Evolutionary conservation across 2,888 invertebrate genomes (phyloP).

Genomic region (Rhynchonema sp.): DNA sequence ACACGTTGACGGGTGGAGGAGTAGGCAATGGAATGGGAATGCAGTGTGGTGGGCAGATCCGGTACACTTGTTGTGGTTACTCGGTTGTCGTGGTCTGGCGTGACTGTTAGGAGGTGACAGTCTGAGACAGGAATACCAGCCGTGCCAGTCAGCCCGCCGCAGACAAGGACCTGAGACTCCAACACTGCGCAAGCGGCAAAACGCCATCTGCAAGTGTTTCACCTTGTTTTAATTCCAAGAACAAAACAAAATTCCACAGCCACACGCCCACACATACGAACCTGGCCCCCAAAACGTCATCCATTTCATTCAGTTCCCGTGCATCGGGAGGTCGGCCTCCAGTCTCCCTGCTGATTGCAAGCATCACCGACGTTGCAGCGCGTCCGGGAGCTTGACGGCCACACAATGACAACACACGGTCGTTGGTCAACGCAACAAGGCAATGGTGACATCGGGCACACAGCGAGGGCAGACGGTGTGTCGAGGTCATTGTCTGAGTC

Average conservation of each 20-base stretch:
- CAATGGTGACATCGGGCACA: background rate
- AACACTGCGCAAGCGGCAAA: background rate
- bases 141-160: background rate
- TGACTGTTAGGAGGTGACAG: background rate
- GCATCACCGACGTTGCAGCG: no score
- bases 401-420: no score
- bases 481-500: background rate
- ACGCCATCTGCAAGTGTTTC: background rate
- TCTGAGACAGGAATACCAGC: background rate
- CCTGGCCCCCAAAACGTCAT: no score
- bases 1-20: background rate
- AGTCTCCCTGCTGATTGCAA: no score
- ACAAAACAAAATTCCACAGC: no score
- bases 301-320: no score
- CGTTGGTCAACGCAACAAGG: background rate
- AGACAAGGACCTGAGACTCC: background rate
- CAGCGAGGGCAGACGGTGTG: background rate
- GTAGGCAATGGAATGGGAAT: background rate
- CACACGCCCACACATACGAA: no score
- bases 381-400: no score
- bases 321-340: no score
- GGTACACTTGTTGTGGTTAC: background rate
- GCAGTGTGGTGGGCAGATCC: background rate
- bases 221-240: no score
- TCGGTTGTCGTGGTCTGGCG: background rate